Evolutionary conservation across 1,140 invertebrate species (phyloP), one percentile per base, ranked within the genome.

Genomic region (Sycophila sp.): DNA sequence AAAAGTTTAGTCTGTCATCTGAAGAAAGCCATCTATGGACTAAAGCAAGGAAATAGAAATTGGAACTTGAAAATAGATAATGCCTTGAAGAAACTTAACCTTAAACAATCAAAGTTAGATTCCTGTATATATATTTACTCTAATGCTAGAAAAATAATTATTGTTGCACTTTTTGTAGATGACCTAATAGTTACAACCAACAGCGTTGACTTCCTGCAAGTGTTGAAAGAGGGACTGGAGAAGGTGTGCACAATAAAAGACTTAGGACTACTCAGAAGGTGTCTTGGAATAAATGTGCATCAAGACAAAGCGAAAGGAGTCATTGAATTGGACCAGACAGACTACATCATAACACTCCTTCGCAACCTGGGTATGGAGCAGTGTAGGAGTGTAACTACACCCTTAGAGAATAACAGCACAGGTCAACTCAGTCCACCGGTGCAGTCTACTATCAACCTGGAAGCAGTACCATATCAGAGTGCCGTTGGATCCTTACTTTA

Each of bases 1-100:
- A 6, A 6, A 15, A 15, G 15, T 38, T 38, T 7, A 15, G 6
- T 59, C 36, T 80, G 32, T 76, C 78, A 66, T 75, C 19, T 68
- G 2, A 38, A 42, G 4, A 68, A 42, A 58, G 24, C 11, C 11
- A 10, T 68, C 3, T 68, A 68, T 68, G 65, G 65, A 26, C 30
- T 68, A 40, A 68, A 58, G 24, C 65, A 68, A 42, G 51, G 51
- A 4, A 13, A 34, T 11, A 22, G 51, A 32, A 4, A 6, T 2
- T 66, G 49, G 64, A 53, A 66, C 32, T 7, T 30, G 24, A 53
- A 8, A 15, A 5, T 53, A 8, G 11, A 22, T 7, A 24, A 17
- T 11, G 26, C 32, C 24, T 51, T 66, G 11, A 8, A 24, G 8
- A 11, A 8, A 53, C 5, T n/a, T n/a, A n/a, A n/a, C n/a, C n/a